Evolutionary conservation across 92 coral and sea anemone species (phyloP), one percentile per base, ranked within the genome.

Genomic region (Umimayanthus kanabou): DNA sequence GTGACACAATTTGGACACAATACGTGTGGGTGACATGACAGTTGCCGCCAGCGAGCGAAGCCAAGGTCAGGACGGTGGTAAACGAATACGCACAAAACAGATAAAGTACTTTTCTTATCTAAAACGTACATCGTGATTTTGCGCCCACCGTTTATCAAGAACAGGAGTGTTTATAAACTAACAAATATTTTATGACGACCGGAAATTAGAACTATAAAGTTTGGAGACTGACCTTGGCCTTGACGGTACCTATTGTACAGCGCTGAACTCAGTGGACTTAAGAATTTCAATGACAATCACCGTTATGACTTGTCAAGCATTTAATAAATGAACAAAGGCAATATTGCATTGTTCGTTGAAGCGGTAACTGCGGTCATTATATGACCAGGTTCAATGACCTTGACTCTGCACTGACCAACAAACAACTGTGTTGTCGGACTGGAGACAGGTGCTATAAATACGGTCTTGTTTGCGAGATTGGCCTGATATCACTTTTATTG

Each of bases 371-470:
- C 83, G 58, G 65, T 26, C 87, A 71, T 82, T 82, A 66, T 81
- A 20, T 39, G 58, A 69, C 49, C 84, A 33, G 43, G 43, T 25
- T 30, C 23, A 28, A 77, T 29, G 87, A 83, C 87, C 87, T 83
- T 83, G 79, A 71, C 86, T 42, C 64, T 82, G 77, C 67, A 53
- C 43, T 83, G 87, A 83, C 69, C 45, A 82, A 82, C 58, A 67
- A 82, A 83, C 78, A 83, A 70, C 53, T 40, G 11, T 83, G 79
- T 43, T n/a, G 82, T 80, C 85, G 73, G 28, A 61, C 43, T n/a
- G 1, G 72, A 80, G n/a, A 22, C 67, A 70, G 78, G 87, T 18
- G 87, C 87, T 83, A 83, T 83, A 83, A 83, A 83, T 83, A 83
- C 87, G 13, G 23, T 6, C 39, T 70, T 67, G 16, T 49, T 53